phyloP scores from a whole-genome alignment of 2,888 invertebrate genomes.

The Protonemura montana region DNA sequence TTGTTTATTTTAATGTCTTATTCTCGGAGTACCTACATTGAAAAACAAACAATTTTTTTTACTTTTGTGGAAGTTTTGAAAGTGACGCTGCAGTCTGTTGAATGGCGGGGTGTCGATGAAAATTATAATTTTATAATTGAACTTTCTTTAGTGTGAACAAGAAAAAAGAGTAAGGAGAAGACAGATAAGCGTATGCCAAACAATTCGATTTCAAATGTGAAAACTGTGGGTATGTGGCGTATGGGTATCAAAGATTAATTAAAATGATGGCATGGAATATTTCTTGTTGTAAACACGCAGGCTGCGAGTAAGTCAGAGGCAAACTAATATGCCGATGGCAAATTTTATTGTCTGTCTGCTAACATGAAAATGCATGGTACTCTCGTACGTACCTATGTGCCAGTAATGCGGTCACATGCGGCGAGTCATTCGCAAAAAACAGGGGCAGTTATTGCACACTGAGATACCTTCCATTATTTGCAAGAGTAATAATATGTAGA shows the following conservation, averaged over 20 bases:
- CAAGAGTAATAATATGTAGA: not conserved
- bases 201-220: not conserved
- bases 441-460: no score
- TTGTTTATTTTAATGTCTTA: slow-evolving; percentile 5
- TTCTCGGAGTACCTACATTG: not conserved
- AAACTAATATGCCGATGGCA: not conserved
- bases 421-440: no score
- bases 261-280: not conserved
- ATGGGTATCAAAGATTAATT: not conserved
- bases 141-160: not conserved
- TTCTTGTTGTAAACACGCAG: not conserved
- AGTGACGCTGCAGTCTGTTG: not conserved
- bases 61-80: not conserved
- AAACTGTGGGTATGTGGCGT: no score
- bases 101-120: not conserved
- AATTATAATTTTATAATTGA: not conserved
- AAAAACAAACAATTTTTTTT: not conserved
- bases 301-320: not conserved
- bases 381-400: not conserved
- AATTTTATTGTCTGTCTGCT: not conserved
- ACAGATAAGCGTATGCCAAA: not conserved
- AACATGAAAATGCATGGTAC: not conserved
- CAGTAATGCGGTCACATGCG: no score
- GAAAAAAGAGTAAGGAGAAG: not conserved
- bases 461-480: not conserved